These are phyloP conservation scores for Cacajao melanocephalus DNA, from an alignment of 2,797 vertebrate species.

Conservation along the genomic window DNA sequence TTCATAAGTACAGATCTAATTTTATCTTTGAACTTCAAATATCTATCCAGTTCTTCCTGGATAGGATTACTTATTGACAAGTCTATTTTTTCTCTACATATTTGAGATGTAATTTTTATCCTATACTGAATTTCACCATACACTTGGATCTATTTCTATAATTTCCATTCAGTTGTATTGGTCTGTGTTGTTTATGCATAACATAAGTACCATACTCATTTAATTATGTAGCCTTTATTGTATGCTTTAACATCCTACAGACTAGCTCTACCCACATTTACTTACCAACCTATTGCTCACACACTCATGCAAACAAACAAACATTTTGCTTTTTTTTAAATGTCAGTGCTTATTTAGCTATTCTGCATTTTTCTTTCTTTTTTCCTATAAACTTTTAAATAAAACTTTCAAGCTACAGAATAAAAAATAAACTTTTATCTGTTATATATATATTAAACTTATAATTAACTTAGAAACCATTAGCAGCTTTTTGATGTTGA, in stretches of 20 bases:
- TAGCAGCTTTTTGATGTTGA: background rate
- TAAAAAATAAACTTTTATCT: background rate
- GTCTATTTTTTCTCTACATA: background rate
- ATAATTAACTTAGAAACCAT: background rate
- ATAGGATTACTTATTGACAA: background rate
- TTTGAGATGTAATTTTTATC: background rate
- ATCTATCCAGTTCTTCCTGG: background rate
- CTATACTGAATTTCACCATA: background rate
- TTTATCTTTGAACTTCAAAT: background rate
- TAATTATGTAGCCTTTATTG: background rate
- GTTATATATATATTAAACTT: background rate
- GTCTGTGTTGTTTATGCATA: background rate
- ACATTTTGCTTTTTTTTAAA: background rate
- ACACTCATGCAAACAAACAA: background rate
- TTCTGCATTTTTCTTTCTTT: background rate
- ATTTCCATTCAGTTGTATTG: background rate
- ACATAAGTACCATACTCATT: background rate
- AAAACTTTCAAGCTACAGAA: background rate
- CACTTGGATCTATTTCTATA: background rate
- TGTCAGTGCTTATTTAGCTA: background rate
- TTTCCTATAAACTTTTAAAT: background rate
- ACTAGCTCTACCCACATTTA: background rate
- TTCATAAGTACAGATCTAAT: background rate
- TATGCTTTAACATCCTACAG: background rate
- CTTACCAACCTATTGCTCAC: background rate